A percentile compares a stretch with the other conserved stretches of the same genome.
Conservation (phyloP, 37 sponge, comb jelly and placozoan genomes). For the Haliclona indistincta region DNA sequence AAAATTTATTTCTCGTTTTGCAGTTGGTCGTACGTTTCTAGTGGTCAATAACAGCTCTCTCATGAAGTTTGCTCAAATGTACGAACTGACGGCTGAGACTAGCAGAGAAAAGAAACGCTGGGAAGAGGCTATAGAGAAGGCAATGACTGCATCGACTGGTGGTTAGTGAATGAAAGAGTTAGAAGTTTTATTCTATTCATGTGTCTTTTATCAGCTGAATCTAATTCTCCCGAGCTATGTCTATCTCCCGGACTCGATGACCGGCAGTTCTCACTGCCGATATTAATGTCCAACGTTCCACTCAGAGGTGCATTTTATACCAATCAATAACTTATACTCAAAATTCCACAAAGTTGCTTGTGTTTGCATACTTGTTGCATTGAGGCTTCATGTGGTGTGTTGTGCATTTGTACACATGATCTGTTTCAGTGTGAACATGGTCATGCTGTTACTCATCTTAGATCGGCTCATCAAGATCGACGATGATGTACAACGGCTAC, state of each 20-base stretch:
- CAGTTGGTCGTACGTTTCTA: slow-evolving; percentile 66
- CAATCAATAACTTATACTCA: too few species aligned
- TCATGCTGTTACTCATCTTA: slow-evolving; percentile 5
- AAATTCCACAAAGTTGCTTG: too few species aligned
- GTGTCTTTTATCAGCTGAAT: neutral
- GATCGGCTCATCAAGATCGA: slow-evolving; percentile 74
- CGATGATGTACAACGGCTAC: slow-evolving; percentile 53
- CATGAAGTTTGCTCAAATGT: slow-evolving; percentile 73
- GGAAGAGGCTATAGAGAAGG: slow-evolving; percentile 51
- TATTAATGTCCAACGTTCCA: neutral
- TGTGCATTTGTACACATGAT: too few species aligned
- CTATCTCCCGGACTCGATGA: neutral
- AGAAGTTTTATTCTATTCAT: neutral
- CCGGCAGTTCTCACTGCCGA: neutral
- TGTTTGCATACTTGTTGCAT: too few species aligned
- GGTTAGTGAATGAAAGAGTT: neutral
- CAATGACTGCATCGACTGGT: slow-evolving; percentile 27
- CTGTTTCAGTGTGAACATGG: too few species aligned
- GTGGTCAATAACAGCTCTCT: slow-evolving; percentile 58
- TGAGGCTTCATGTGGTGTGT: too few species aligned
- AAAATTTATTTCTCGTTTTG: neutral
- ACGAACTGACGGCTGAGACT: slow-evolving; percentile 66
- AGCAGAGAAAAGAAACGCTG: slow-evolving; percentile 65
- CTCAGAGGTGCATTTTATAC: neutral
- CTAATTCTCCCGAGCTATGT: neutral